Evolutionary conservation across 2,113 vertebrate species (phyloP).

Genomic region (Lichenostomus cassidix): DNA sequence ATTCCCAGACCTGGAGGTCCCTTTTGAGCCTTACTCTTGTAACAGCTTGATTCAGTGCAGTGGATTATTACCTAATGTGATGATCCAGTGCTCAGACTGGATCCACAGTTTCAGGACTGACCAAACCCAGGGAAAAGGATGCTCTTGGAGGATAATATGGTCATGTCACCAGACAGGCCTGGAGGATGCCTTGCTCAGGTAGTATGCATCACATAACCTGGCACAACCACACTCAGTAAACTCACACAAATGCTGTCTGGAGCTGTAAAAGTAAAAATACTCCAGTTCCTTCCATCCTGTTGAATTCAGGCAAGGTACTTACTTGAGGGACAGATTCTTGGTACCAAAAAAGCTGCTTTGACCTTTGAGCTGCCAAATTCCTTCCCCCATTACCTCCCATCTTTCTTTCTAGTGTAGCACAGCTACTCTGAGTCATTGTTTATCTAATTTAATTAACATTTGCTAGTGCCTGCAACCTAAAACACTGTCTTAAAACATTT

Average conservation of each 20-base stretch:
- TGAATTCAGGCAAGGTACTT: constrained; percentile 28
- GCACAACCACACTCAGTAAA: not conserved
- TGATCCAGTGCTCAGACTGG: fast-evolving
- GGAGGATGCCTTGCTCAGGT: not conserved
- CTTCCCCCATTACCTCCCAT: constrained; percentile 32
- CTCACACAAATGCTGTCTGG: not conserved
- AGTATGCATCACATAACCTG: fast-evolving
- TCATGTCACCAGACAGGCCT: not conserved
- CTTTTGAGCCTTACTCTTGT: not conserved
- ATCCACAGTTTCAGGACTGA: not conserved
- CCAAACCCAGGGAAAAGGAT: not conserved
- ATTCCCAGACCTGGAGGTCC: not conserved
- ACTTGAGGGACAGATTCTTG: constrained; percentile 7
- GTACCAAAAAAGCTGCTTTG: constrained; percentile 37
- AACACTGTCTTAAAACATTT: constrained; percentile 80
- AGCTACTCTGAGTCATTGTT: constrained; percentile 79
- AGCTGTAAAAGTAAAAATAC: constrained; percentile 2
- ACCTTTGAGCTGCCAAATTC: constrained; percentile 66
- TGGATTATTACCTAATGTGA: not conserved
- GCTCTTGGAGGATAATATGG: not conserved
- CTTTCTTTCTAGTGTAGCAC: constrained; percentile 53
- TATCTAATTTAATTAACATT: constrained; percentile 82
- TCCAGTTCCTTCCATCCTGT: not conserved
- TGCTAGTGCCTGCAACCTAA: constrained; percentile 74
- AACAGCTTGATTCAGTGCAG: not conserved